Conservation (phyloP, 2,113 vertebrate genomes). For the Sylvietta virens region DNA sequence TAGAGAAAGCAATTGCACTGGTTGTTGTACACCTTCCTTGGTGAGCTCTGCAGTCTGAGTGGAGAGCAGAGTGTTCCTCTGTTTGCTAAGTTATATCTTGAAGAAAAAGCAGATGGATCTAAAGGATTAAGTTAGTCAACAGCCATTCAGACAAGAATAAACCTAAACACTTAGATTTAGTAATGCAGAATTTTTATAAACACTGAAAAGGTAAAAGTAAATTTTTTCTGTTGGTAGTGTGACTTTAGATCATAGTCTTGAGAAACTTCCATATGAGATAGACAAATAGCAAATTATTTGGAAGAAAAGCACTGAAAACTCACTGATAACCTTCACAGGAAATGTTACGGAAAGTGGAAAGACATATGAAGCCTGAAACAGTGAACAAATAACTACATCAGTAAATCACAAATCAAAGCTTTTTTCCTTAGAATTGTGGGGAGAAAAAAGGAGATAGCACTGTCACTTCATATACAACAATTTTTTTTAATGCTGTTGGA, state of each 20-base stretch:
- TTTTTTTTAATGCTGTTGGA: background rate
- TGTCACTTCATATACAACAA: background rate
- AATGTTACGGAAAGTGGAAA: background rate
- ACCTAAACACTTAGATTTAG: background rate
- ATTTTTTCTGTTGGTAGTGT: background rate
- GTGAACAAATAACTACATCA: background rate
- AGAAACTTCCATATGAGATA: background rate
- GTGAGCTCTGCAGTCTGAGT: background rate
- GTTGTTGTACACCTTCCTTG: background rate
- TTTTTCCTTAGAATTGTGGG: background rate
- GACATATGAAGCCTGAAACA: background rate
- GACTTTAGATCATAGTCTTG: background rate
- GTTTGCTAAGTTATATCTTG: background rate
- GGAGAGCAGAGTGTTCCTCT: background rate
- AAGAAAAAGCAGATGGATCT: background rate
- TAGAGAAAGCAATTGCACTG: background rate
- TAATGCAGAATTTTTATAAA: background rate
- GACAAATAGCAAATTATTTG: background rate
- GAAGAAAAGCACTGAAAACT: background rate
- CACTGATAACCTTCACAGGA: background rate
- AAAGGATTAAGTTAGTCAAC: background rate
- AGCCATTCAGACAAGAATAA: background rate
- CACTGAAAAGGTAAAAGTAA: background rate
- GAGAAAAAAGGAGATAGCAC: background rate
- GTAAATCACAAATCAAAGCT: background rate